Percentiles rank a stretch among this genome's conserved stretches.
Conservation (phyloP, 2,888 invertebrate species). For the Lottia gigantea region DNA sequence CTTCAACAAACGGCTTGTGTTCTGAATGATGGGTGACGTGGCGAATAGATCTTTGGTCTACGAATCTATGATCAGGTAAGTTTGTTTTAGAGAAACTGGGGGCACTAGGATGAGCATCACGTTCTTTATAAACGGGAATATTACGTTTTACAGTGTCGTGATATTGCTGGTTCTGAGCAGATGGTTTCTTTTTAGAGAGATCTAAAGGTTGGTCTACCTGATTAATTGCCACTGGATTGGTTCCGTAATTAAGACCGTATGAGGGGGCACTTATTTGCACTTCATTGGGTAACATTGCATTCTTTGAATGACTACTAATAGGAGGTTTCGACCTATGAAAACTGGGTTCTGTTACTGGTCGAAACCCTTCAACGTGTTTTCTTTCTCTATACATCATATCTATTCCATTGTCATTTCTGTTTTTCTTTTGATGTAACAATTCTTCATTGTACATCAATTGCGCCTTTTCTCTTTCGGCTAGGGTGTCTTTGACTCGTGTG, state of each 20-base stretch:
- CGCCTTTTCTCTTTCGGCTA: neutral
- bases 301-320: too few relatives aligned
- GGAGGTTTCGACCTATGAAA: neutral
- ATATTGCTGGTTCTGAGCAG: constrained; percentile 16
- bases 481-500: neutral
- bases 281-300: neutral
- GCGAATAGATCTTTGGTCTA: neutral
- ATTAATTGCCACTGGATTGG: neutral
- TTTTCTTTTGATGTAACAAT: neutral
- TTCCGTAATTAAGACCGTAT: neutral
- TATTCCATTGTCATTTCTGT: neutral
- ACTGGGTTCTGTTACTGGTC: neutral
- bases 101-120: neutral
- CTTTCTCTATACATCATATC: constrained; percentile 13
- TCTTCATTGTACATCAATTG: neutral
- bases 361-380: neutral
- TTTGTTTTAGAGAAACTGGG: neutral
- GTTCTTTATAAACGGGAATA: constrained; percentile 18
- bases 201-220: constrained; percentile 32
- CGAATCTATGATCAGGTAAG: neutral
- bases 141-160: constrained; percentile 17
- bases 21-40: neutral
- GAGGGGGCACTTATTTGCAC: neutral
- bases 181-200: constrained; percentile 40
- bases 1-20: neutral